Conservation (phyloP, 2,113 vertebrate genomes). For the Cygnus atratus region DNA sequence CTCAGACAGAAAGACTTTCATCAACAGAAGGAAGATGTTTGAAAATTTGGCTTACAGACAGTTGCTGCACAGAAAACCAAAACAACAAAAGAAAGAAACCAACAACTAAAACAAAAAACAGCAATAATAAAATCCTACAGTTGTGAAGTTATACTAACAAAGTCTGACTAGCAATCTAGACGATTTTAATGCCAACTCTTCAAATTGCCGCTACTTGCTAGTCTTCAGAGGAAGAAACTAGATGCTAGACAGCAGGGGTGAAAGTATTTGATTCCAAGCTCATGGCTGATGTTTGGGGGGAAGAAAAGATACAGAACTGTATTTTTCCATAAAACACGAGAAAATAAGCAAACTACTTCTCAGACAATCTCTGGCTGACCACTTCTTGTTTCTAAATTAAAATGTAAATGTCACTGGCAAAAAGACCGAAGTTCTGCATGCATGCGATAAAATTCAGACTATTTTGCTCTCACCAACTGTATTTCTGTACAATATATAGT, state of each 20-base stretch:
- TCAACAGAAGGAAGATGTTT: not conserved
- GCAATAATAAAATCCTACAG: not conserved
- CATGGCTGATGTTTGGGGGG: not conserved
- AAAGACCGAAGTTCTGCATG: not conserved
- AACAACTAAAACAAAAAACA: not conserved
- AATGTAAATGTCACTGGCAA: not conserved
- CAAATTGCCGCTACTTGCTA: not conserved
- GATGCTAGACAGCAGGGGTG: not conserved
- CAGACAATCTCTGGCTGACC: not conserved
- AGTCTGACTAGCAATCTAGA: not conserved
- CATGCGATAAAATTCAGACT: not conserved
- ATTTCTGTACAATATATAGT: not conserved
- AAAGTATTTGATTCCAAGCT: not conserved
- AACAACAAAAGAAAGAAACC: not conserved
- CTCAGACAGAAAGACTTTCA: not conserved
- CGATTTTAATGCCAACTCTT: not conserved
- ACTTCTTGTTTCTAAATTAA: not conserved
- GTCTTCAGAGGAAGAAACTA: not conserved
- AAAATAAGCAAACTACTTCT: not conserved
- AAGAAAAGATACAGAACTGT: fast-evolving
- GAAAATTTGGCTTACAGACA: not conserved
- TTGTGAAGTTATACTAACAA: not conserved
- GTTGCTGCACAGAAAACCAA: not conserved
- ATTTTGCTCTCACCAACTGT: not conserved
- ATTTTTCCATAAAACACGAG: not conserved